A percentile compares a stretch with the other conserved stretches of the same genome.
These are phyloP conservation scores for Cyanoliseus patagonus DNA, from an alignment of 2,113 vertebrate genomes.

Conservation along the genomic window DNA sequence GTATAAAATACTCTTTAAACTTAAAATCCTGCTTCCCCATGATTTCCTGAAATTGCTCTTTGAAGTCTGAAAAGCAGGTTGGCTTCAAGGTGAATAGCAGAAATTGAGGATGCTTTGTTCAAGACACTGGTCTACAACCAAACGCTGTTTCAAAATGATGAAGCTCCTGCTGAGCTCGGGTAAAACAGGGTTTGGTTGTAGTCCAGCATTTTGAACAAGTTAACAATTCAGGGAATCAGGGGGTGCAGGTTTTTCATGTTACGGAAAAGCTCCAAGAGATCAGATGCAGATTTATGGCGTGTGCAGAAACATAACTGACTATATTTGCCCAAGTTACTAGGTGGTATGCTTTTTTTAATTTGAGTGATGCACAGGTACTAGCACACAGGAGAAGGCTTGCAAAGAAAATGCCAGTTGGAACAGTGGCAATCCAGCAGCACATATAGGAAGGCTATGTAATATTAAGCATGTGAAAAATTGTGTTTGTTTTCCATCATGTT, in stretches of 20 bases:
- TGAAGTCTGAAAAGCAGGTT: background rate
- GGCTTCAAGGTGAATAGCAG: background rate
- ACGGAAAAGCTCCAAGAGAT: background rate
- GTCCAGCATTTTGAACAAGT: rapidly evolving
- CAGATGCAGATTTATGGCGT: background rate
- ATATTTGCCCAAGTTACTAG: background rate
- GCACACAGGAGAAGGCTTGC: background rate
- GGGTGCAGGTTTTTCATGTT: background rate
- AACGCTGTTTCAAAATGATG: background rate
- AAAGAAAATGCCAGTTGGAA: background rate
- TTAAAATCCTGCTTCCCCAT: background rate
- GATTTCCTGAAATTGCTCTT: background rate
- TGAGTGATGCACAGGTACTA: rapidly evolving
- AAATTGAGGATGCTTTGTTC: background rate
- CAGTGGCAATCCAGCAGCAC: background rate
- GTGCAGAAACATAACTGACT: background rate
- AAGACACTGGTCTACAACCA: background rate
- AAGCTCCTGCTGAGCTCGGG: background rate
- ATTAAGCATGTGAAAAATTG: background rate
- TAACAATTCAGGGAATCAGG: background rate
- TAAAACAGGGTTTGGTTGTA: background rate
- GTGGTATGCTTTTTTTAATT: background rate
- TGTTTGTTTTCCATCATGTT: background rate
- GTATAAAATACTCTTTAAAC: background rate
- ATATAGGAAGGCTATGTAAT: background rate